phyloP scores from a whole-genome alignment of 2,797 vertebrate species.

The Sternarchorhynchus goeldii region DNA sequence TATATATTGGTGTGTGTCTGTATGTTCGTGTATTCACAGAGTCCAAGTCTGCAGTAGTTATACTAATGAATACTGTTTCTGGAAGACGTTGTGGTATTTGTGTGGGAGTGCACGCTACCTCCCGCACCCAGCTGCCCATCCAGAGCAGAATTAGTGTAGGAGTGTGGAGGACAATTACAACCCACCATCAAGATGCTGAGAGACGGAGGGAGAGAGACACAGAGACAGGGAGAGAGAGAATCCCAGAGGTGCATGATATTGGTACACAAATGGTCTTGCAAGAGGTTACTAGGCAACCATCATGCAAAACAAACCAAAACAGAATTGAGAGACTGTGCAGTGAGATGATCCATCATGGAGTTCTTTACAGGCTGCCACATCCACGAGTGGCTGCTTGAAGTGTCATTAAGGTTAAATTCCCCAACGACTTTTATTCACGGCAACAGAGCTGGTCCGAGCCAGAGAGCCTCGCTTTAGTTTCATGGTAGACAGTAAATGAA shows the following conservation, averaged over 20 bases:
- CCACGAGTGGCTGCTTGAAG: constrained; percentile 40
- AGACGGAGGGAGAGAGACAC: not conserved
- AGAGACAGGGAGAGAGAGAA: constrained; percentile 2
- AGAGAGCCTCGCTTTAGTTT: constrained; percentile 53
- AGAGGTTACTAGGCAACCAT: constrained; percentile 53
- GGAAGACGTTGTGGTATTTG: constrained; percentile 1
- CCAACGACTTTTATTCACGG: constrained; percentile 50
- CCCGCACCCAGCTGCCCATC: constrained; percentile 14
- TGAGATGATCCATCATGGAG: constrained; percentile 48
- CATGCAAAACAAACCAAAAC: constrained; percentile 51
- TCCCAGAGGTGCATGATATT: constrained; percentile 36
- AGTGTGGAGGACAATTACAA: constrained; percentile 25
- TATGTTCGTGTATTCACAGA: not conserved
- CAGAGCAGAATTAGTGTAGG: constrained; percentile 29
- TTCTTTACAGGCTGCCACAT: constrained; percentile 36
- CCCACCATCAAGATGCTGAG: constrained; percentile 16
- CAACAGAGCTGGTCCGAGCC: constrained; percentile 23
- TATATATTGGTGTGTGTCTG: not conserved
- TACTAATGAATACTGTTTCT: not conserved
- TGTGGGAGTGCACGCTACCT: constrained; percentile 6
- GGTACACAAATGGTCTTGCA: constrained; percentile 46
- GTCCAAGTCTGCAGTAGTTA: not conserved
- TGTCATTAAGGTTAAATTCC: constrained; percentile 54
- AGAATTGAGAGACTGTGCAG: constrained; percentile 30
- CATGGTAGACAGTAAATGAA: constrained; percentile 47